Evolutionary conservation across 2,113 vertebrate species (phyloP).

Genomic region (Cricetomys ansorgei): DNA sequence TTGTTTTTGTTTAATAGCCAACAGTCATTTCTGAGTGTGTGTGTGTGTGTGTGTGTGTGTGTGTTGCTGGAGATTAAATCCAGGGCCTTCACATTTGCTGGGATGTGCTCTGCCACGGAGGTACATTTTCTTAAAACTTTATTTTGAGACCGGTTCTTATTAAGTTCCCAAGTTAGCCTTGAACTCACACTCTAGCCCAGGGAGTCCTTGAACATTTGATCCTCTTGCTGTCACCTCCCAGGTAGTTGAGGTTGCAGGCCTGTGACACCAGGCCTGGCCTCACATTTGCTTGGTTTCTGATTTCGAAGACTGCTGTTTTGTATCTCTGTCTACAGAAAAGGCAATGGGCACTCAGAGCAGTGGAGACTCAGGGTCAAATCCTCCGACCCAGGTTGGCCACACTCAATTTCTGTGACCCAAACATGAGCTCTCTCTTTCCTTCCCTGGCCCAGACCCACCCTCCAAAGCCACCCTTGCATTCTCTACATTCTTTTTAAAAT

Average conservation of each 20-base stretch:
- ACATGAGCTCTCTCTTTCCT: not conserved
- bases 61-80: not conserved
- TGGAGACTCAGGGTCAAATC: not conserved
- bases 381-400: not conserved
- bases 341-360: not conserved
- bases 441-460: not conserved
- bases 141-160: not conserved
- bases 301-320: not conserved
- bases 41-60: not conserved
- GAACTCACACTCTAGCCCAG: not conserved
- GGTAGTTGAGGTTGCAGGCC: not conserved
- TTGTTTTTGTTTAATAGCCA: too few relatives aligned
- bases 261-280: not conserved
- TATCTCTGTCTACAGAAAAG: not conserved
- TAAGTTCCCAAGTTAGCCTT: not conserved
- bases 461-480: not conserved
- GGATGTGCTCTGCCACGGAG: not conserved
- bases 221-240: not conserved
- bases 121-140: not conserved
- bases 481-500: not conserved
- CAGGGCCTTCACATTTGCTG: not conserved
- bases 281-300: not conserved
- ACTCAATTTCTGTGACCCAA: not conserved
- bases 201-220: not conserved
- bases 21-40: not conserved